Evolutionary conservation across 2,113 vertebrate species (phyloP).

Genomic region (Chamaea fasciata): DNA sequence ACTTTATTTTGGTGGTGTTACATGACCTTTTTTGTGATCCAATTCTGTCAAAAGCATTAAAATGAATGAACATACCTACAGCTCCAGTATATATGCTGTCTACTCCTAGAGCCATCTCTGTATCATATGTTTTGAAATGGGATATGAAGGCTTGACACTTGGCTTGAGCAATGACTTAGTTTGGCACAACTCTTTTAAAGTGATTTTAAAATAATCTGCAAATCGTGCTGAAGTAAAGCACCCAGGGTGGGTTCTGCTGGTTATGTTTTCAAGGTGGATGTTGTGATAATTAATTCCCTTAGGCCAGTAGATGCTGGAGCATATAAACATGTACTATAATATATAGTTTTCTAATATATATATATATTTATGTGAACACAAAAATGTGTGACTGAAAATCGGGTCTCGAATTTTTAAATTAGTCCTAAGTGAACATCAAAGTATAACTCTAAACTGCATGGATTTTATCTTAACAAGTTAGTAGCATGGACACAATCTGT

Average conservation of each 20-base stretch:
- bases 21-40: neutral
- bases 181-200: neutral
- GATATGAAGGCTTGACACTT: neutral
- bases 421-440: neutral
- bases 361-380: neutral
- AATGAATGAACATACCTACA: neutral
- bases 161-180: neutral
- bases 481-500: neutral
- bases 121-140: neutral
- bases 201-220: neutral
- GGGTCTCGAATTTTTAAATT: neutral
- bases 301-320: neutral
- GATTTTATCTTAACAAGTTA: constrained; percentile 26
- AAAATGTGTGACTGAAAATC: neutral
- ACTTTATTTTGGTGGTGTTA: neutral
- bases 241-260: neutral
- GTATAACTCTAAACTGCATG: neutral
- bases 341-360: neutral
- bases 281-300: neutral
- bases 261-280: neutral
- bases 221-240: neutral
- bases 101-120: neutral
- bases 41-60: neutral
- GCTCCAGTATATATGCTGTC: neutral
- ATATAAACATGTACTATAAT: neutral